These are phyloP conservation scores for Spialia ferax DNA, from an alignment of 2,888 invertebrate genomes.

Conservation along the genomic window DNA sequence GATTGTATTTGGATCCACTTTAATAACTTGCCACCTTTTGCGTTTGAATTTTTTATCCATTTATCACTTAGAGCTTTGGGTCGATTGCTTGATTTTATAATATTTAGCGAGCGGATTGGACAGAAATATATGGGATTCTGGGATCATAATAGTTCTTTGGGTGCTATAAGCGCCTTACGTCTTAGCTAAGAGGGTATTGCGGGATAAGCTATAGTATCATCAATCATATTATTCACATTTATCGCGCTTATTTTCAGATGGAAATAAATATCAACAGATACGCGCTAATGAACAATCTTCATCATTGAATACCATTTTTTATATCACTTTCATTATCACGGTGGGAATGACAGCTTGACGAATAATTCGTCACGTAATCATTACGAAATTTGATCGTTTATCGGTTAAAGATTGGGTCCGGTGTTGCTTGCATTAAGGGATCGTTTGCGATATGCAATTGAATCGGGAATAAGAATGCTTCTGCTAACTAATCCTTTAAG, in stretches of 20 bases:
- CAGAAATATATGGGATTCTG: background rate
- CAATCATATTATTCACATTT: background rate
- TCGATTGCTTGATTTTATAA: background rate
- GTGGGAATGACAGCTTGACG: background rate
- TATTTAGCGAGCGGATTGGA: background rate
- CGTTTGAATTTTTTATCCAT: slow-evolving; percentile 18
- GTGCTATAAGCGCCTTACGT: background rate
- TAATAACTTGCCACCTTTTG: slow-evolving; percentile 30
- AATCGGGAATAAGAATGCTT: slow-evolving; percentile 3
- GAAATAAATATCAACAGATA: background rate
- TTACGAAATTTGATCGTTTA: background rate
- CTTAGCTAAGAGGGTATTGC: background rate
- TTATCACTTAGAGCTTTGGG: slow-evolving; percentile 13
- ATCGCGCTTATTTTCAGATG: background rate
- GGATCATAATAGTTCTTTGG: background rate
- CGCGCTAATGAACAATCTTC: background rate
- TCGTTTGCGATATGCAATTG: background rate
- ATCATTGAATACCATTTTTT: background rate
- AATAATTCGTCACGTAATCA: background rate
- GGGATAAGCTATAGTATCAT: background rate
- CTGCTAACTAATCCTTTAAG: background rate
- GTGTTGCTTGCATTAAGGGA: background rate
- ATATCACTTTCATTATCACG: background rate
- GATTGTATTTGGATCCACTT: slow-evolving; percentile 32
- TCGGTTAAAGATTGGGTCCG: background rate